These are phyloP conservation scores for Elegia similella DNA, from an alignment of 2,888 invertebrate species.

Conservation along the genomic window DNA sequence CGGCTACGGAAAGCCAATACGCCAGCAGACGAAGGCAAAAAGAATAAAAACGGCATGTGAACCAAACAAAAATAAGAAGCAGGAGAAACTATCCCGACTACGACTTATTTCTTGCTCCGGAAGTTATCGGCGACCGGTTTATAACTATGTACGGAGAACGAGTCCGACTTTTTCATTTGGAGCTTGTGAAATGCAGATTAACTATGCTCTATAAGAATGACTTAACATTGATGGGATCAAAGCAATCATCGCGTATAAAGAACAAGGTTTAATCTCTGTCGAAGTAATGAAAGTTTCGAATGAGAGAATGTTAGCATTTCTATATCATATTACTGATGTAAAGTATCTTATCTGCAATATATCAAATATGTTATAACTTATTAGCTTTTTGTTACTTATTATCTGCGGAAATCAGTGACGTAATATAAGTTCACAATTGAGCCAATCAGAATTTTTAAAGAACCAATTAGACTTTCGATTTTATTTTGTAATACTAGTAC, in stretches of 20 bases:
- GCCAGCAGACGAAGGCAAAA: slow-evolving; percentile 49
- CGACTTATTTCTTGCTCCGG: slow-evolving; percentile 66
- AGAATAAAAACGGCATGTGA: slow-evolving; percentile 54
- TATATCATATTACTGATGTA: background rate
- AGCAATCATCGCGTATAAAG: slow-evolving; percentile 5
- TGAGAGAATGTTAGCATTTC: background rate
- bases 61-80: slow-evolving; percentile 60
- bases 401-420: too few relatives aligned
- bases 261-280: background rate
- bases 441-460: too few relatives aligned
- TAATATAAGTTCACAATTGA: too few relatives aligned
- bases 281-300: background rate
- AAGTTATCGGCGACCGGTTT: slow-evolving; percentile 73
- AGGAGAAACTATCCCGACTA: slow-evolving; percentile 53
- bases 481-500: too few relatives aligned
- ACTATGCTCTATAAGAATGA: slow-evolving; percentile 29
- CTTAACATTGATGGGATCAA: slow-evolving; percentile 10
- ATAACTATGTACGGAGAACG: slow-evolving; percentile 36
- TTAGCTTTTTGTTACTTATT: too few relatives aligned
- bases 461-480: too few relatives aligned
- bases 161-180: slow-evolving; percentile 44
- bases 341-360: background rate
- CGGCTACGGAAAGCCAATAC: slow-evolving; percentile 54
- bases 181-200: slow-evolving; percentile 37
- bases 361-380: too few relatives aligned